Conservation (phyloP, 2,113 vertebrate genomes). For the Epinephelus lanceolatus region DNA sequence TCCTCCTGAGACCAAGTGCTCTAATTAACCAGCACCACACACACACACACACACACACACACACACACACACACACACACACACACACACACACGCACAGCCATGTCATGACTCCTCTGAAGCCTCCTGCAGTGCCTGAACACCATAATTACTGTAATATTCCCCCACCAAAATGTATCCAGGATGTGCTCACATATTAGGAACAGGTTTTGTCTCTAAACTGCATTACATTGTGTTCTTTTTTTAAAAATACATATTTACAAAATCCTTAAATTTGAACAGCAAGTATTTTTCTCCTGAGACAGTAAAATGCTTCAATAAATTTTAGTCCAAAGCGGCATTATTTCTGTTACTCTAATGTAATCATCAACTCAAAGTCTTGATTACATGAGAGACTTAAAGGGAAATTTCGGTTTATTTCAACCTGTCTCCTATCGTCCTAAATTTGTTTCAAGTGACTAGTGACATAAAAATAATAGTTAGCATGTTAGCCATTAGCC, state of each 20-base stretch:
- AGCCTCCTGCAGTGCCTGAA: slow-evolving; percentile 36
- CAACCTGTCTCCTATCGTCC: too few species aligned
- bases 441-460: too few species aligned
- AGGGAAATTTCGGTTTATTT: too few species aligned
- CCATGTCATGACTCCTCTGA: slow-evolving; percentile 39
- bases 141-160: slow-evolving; percentile 48
- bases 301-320: not conserved
- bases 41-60: slow-evolving; percentile 26
- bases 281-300: not conserved
- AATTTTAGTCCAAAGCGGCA: not conserved
- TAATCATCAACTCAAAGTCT: not conserved
- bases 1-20: slow-evolving; percentile 73
- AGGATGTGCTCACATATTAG: not conserved
- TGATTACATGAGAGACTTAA: not conserved
- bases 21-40: slow-evolving; percentile 62
- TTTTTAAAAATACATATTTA: not conserved
- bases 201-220: not conserved
- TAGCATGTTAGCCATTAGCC: too few species aligned
- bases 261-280: not conserved
- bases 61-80: slow-evolving; percentile 15
- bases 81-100: slow-evolving; percentile 18
- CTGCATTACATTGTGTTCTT: not conserved
- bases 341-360: not conserved
- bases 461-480: too few species aligned
- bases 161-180: not conserved